Base-by-base conservation (phyloP, 2,113 vertebrate species). In the Columbina picui region DNA sequence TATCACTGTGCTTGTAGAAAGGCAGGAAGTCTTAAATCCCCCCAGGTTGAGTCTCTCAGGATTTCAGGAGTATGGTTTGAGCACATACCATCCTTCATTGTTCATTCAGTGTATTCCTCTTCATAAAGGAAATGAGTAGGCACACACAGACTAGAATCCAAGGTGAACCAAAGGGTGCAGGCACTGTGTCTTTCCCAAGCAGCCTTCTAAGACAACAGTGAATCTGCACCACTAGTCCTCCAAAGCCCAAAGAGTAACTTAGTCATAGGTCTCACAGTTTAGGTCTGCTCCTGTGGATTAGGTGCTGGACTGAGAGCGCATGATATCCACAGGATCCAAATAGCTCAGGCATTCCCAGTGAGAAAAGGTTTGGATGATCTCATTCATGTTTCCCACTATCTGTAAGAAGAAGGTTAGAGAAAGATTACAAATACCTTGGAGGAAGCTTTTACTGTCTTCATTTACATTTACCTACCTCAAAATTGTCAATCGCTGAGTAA, bases 31-130 rank as follows among this genome's bases (percentile, higher is more conserved):
- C 25, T 50, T 71, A 39, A 90, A 45, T 50, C 1, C 45, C 36
- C 7, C 7, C 25, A 73, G 15, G 7, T 0, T 29, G 16, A 73
- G 22, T 53, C 0, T 1, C 32, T 56, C 32, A n/a, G 19, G 32
- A 73, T 87, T 73, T 89, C 63, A 64, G 0, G 0, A 80, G 14
- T 49, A 63, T 18, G 27, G 61, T 3, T 8, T 71, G 21, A 76
- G 5, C 17, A 75, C 14, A 49, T 14, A 45, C 8, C 22, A 30
- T 5, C 26, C 13, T 75, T 75, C 0, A 3, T 9, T 80, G 30
- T 30, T 64, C 19, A 45, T 45, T 83, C 80, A 57, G 19, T 4
- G 8, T 29, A 23, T 5, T 56, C 32, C 9, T 60, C 12, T 65
- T 82, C 25, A 32, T 32, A 53, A 53, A 49, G 12, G 19, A 89